A percentile compares a stretch with the other conserved stretches of the same genome.
phyloP scores from a whole-genome alignment of 1,140 invertebrate species.

The Pseudomyrmex cubaensis region DNA sequence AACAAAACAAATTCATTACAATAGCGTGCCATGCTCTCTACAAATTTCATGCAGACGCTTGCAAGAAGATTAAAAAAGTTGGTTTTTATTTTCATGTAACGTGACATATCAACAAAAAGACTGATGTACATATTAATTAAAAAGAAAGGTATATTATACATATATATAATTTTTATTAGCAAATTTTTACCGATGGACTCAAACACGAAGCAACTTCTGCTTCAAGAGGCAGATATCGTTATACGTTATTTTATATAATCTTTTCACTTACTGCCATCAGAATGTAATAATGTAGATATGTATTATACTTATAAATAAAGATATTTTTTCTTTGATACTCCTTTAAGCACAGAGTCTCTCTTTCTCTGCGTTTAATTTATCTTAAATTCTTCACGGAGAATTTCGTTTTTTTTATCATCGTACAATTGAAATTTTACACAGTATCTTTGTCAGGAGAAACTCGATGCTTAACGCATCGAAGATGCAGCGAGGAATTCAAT shows the following conservation, averaged over 20 bases:
- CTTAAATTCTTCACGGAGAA: slow-evolving; percentile 24
- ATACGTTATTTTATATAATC: neutral
- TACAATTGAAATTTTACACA: slow-evolving; percentile 43
- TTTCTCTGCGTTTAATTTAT: slow-evolving; percentile 13
- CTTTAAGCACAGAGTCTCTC: too few relatives aligned
- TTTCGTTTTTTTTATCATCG: neutral
- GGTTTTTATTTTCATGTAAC: too few relatives aligned
- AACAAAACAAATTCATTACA: neutral
- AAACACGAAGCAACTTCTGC: neutral
- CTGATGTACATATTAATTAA: slow-evolving; percentile 33
- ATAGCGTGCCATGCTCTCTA: neutral
- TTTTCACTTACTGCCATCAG: neutral
- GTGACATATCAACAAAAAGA: slow-evolving; percentile 46
- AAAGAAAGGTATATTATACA: neutral
- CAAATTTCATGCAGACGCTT: neutral
- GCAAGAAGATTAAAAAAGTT: neutral
- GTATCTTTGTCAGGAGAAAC: slow-evolving; percentile 9
- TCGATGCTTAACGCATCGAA: neutral
- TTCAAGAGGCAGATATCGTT: neutral
- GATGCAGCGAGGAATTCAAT: slow-evolving; percentile 19
- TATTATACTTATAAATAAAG: slow-evolving; percentile 56
- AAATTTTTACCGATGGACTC: slow-evolving; percentile 37
- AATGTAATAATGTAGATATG: slow-evolving; percentile 7
- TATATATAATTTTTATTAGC: slow-evolving; percentile 47
- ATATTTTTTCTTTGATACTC: slow-evolving; percentile 48